phyloP scores from a whole-genome alignment of 2,797 vertebrate genomes.

The Cirrhinus mrigala region DNA sequence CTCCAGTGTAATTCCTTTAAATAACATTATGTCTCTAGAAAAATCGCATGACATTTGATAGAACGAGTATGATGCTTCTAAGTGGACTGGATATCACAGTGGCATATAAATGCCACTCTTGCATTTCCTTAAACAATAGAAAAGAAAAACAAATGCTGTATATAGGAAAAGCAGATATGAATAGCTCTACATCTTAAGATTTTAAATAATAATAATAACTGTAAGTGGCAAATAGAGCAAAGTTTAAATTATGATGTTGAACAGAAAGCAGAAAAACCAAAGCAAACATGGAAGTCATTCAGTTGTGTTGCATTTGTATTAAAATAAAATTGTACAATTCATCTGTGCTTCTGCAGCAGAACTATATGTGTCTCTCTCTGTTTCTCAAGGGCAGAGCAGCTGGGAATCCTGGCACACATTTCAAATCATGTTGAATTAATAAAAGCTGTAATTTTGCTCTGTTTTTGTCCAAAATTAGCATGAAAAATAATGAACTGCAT shows the following conservation, averaged over 20 bases:
- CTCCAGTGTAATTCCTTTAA: conserved; percentile 58
- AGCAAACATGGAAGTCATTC: conserved; percentile 74
- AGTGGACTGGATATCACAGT: conserved; percentile 56
- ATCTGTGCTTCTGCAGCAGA: not conserved
- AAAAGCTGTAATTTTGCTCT: conserved; percentile 77
- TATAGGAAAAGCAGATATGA: conserved; percentile 5
- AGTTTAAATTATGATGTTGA: not conserved
- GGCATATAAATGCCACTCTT: conserved; percentile 60
- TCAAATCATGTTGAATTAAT: conserved; percentile 83
- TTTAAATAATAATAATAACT: not conserved
- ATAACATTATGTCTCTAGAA: conserved; percentile 54
- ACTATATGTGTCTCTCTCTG: not conserved
- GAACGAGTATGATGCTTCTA: conserved; percentile 56
- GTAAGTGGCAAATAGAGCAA: not conserved
- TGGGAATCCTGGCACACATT: conserved; percentile 77
- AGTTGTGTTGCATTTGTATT: conserved; percentile 77
- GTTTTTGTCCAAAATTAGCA: conserved; percentile 68
- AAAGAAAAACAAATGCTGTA: conserved; percentile 30
- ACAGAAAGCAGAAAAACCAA: too few species aligned
- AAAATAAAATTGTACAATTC: conserved; percentile 71
- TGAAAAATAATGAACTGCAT: conserved; percentile 80
- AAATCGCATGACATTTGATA: conserved; percentile 62
- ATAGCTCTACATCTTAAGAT: not conserved
- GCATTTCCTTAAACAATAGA: conserved; percentile 35
- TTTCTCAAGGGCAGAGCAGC: conserved; percentile 68